Percentiles rank a stretch among this genome's conserved stretches.
Evolutionary conservation across 2,113 vertebrate genomes (phyloP).

Genomic region (Patagioenas fasciata): DNA sequence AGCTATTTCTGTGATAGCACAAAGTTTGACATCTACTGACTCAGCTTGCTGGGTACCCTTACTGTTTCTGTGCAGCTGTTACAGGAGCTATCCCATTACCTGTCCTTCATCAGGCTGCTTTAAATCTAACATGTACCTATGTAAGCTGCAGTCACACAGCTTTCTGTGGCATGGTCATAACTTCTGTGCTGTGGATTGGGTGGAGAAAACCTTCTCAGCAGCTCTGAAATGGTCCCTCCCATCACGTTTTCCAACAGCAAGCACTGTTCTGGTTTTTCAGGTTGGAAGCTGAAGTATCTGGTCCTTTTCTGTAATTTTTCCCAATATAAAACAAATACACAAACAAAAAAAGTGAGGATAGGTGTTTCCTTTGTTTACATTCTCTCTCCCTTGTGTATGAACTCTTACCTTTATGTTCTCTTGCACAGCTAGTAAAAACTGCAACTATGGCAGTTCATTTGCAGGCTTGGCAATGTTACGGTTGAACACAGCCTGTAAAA

Average conservation of each 20-base stretch:
- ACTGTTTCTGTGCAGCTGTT: neutral
- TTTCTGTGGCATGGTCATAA: neutral
- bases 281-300: neutral
- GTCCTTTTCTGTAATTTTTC: neutral
- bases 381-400: neutral
- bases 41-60: neutral
- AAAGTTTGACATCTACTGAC: neutral
- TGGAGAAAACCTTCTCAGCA: neutral
- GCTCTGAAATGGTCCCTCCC: neutral
- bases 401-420: neutral
- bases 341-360: neutral
- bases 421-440: neutral
- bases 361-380: neutral
- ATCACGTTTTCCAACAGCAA: neutral
- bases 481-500: neutral
- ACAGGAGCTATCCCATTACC: neutral
- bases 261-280: neutral
- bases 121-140: accelerated
- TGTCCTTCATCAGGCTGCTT: neutral
- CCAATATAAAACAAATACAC: neutral
- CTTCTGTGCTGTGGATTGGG: neutral
- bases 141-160: neutral
- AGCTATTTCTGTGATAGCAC: neutral
- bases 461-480: accelerated
- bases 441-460: neutral